Evolutionary conservation across 2,888 invertebrate genomes (phyloP).

Genomic region (Rhynchonema sp.): DNA sequence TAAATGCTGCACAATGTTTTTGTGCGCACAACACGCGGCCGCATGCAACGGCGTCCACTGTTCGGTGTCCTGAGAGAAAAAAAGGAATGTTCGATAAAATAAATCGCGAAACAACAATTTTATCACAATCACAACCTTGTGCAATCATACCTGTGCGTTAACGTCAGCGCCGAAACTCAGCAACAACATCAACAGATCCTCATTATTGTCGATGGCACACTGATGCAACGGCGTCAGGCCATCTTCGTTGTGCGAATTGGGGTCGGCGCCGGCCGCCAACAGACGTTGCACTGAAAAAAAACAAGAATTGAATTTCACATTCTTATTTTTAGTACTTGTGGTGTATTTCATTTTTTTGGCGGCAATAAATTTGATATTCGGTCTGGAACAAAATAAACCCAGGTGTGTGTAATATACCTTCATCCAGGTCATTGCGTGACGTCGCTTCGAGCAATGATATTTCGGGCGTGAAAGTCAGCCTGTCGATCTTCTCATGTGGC

Average conservation of each 20-base stretch:
- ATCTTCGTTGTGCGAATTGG: constrained; percentile 94
- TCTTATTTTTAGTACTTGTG: no score
- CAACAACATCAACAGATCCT: constrained; percentile 81
- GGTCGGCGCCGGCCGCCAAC: constrained; percentile 72
- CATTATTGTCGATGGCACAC: constrained; percentile 97
- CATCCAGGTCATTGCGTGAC: constrained; percentile 83
- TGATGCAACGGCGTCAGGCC: constrained; percentile 85
- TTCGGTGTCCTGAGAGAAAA: constrained; percentile 89
- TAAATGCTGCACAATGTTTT: constrained; percentile 72
- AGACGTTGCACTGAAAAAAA: constrained; percentile 50
- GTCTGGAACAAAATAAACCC: no score
- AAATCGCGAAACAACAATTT: no score
- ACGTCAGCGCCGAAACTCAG: constrained; percentile 76
- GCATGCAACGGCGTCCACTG: constrained; percentile 97
- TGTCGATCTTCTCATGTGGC: neutral
- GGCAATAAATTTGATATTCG: no score
- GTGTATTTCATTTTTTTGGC: no score
- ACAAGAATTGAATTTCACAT: neutral
- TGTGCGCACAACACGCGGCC: constrained; percentile 92
- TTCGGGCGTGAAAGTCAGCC: constrained; percentile 42
- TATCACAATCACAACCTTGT: no score
- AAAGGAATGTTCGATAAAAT: no score
- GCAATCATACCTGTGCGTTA: no score
- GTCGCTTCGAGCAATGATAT: constrained; percentile 91
- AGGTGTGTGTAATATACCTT: no score